Base-by-base conservation (phyloP, 2,797 vertebrate genomes). In the Loriculus beryllinus region DNA sequence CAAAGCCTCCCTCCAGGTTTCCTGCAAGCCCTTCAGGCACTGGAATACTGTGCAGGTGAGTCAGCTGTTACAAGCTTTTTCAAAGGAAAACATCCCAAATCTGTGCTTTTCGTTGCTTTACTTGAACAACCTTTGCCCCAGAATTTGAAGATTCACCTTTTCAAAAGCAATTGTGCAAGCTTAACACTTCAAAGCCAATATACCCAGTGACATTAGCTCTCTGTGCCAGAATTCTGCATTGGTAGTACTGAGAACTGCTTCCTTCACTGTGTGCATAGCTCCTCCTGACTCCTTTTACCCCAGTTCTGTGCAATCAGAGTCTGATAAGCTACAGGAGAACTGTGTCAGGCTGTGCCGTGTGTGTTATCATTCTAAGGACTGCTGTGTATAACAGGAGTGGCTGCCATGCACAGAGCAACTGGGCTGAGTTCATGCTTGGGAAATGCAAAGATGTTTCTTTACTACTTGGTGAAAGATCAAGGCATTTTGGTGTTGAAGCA, bases 121-220 rank as follows among this genome's bases (percentile, higher is more conserved):
- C 29, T 60, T 8, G 21, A 62, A 62, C 3, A 39, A 68, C n/a
- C 52, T 71, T 10, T n/a, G 14, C 14, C 39, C 12, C n/a, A 16
- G 19, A 51, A 5, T 48, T 82, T 70, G 33, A 43, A 79, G 47
- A 15, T 3, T 12, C 7, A 40, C 2, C 2, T 90, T 78, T 18
- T 5, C 28, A 37, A 77, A 62, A 42, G 21, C 5, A 37, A 42
- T 33, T 37, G 6, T 74, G 31, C n/a, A 45, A 70, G 67, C 37
- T 56, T 56, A 35, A 20, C 11, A 4, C 17, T 29, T 57, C 9
- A 26, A 80, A 78, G 47, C 10, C 21, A 19, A 37, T 49, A 37
- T 49, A 16, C 17, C 51, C 0, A 0, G 16, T 3, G 3, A 12
- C 1, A 3, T 3, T 23, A 16, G 25, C 39, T 37, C 26, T 52